Evolutionary conservation across 2,797 vertebrate genomes (phyloP).

Genomic region (Argentina silus): DNA sequence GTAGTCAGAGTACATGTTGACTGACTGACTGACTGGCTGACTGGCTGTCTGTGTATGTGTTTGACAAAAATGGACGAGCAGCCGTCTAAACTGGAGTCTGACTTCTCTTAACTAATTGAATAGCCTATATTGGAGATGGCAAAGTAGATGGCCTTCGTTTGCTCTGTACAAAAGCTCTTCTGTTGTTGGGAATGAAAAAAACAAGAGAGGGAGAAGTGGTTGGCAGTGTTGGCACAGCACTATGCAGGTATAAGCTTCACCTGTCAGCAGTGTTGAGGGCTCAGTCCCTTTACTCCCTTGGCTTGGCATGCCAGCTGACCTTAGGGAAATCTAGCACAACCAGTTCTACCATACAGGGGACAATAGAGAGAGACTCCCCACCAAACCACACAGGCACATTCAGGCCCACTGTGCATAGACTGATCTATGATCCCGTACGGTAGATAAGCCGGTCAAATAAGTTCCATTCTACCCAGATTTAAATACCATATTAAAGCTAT

Average conservation of each 20-base stretch:
- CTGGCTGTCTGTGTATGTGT: slow-evolving; percentile 41
- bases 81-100: neutral
- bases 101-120: slow-evolving; percentile 2
- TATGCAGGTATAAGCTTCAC: slow-evolving; percentile 65
- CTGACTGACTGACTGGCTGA: slow-evolving; percentile 44
- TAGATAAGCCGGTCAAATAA: neutral
- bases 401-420: neutral
- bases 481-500: no score
- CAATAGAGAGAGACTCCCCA: neutral
- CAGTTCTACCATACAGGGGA: slow-evolving; percentile 50
- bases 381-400: neutral
- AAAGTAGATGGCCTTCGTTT: slow-evolving; percentile 3
- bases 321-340: slow-evolving; percentile 70
- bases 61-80: neutral
- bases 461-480: neutral
- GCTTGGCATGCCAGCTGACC: slow-evolving; percentile 63
- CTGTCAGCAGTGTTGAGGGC: slow-evolving; percentile 63
- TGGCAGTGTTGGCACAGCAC: slow-evolving; percentile 52
- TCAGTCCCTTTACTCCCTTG: slow-evolving; percentile 48
- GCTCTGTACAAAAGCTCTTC: slow-evolving; percentile 62
- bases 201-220: slow-evolving; percentile 53
- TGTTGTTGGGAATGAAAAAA: slow-evolving; percentile 54
- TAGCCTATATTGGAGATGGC: slow-evolving; percentile 10
- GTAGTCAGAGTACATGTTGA: slow-evolving; percentile 52
- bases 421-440: neutral